Conservation (phyloP, 2,113 vertebrate genomes). For the Psephotus haematonotus region DNA sequence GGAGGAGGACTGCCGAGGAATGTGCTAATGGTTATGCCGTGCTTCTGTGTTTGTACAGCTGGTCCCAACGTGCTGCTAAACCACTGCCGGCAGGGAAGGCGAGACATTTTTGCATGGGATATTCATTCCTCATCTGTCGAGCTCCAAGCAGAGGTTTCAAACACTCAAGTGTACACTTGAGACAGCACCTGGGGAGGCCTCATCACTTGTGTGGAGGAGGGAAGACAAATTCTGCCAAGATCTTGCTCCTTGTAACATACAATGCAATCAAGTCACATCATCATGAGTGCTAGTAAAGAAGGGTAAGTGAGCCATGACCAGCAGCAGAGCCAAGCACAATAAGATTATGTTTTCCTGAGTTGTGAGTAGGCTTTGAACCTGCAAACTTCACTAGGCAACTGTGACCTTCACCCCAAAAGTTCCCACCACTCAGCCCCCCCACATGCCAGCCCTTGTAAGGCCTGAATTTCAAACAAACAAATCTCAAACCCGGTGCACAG, state of each 20-base stretch:
- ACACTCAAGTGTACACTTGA: not conserved
- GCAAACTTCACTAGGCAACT: not conserved
- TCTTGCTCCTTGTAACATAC: not conserved
- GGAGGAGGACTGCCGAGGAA: not conserved
- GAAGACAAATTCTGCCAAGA: not conserved
- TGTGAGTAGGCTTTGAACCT: not conserved
- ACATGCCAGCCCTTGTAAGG: not conserved
- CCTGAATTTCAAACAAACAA: not conserved
- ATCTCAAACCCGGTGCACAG: not conserved
- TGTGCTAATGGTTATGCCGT: accelerated
- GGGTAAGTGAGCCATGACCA: not conserved
- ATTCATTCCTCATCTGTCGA: not conserved
- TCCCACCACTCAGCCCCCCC: not conserved
- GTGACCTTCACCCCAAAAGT: not conserved
- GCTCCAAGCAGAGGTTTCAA: not conserved
- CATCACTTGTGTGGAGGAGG: not conserved
- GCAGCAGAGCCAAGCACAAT: not conserved
- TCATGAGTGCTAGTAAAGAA: not conserved
- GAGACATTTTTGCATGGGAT: not conserved
- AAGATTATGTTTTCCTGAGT: not conserved
- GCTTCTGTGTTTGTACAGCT: constrained; percentile 1
- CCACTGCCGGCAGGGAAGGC: accelerated
- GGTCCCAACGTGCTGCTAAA: not conserved
- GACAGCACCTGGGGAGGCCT: constrained; percentile 8
- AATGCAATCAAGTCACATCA: not conserved